Conservation (phyloP, 64 coral and sea anemone species). For the Platygyra sinensis region DNA sequence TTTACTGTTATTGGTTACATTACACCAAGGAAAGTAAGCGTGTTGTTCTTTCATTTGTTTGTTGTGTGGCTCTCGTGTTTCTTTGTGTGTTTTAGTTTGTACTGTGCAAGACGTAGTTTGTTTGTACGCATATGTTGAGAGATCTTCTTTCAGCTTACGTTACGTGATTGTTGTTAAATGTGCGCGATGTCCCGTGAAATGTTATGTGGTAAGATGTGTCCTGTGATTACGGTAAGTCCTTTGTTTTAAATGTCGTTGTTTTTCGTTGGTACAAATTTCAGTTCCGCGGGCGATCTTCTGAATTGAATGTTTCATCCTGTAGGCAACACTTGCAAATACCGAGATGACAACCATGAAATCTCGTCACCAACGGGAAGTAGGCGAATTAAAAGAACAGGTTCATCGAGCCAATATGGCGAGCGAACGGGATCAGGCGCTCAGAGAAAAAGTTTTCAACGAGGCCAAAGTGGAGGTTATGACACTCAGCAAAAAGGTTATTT, state of each 20-base stretch:
- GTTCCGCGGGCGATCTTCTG: not conserved
- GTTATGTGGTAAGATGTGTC: slow-evolving; percentile 44
- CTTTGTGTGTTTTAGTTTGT: not conserved
- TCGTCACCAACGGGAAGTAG: slow-evolving; percentile 73
- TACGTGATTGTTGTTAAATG: slow-evolving; percentile 57
- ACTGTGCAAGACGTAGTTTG: not conserved
- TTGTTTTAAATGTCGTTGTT: not conserved
- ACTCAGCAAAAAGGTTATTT: slow-evolving; percentile 90
- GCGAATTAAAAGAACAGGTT: slow-evolving; percentile 84
- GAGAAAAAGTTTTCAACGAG: slow-evolving; percentile 97
- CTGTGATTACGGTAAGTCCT: not conserved
- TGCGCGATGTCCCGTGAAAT: slow-evolving; percentile 49
- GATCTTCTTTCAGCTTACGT: slow-evolving; percentile 48
- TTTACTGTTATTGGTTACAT: no score
- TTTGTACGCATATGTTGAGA: slow-evolving; percentile 23
- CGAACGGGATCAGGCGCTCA: slow-evolving; percentile 95
- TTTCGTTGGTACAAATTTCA: not conserved
- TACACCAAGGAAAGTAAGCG: no score
- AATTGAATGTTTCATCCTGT: not conserved
- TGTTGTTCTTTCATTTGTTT: no score
- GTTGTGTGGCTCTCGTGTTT: not conserved
- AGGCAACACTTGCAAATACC: slow-evolving; percentile 86
- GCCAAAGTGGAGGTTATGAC: slow-evolving; percentile 94
- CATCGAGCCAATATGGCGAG: slow-evolving; percentile 83
- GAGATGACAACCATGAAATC: slow-evolving; percentile 86